These are phyloP conservation scores for Gortyna flavago DNA, from an alignment of 2,888 invertebrate genomes.

Conservation along the genomic window DNA sequence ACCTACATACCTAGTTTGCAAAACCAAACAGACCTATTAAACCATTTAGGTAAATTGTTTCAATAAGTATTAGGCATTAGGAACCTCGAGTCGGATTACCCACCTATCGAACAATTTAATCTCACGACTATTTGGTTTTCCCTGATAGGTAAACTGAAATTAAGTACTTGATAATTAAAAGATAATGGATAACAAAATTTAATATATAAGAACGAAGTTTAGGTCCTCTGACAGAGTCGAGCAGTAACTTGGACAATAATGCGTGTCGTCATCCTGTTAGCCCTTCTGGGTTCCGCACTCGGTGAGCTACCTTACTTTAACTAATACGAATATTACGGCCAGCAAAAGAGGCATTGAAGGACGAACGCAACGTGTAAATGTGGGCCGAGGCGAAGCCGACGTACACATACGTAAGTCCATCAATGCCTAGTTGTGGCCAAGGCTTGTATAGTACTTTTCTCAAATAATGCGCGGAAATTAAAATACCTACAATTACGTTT, in stretches of 20 bases:
- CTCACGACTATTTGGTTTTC: slow-evolving; percentile 14
- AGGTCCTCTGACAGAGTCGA: background rate
- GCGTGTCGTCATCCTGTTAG: slow-evolving; percentile 68
- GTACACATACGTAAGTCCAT: too few species aligned
- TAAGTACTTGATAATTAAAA: slow-evolving; percentile 45
- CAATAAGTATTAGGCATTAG: background rate
- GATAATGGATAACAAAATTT: slow-evolving; percentile 44
- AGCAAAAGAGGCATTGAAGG: too few species aligned
- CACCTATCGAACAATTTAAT: slow-evolving; percentile 7
- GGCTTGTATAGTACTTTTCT: too few species aligned
- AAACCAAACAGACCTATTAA: too few species aligned
- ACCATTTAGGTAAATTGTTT: background rate
- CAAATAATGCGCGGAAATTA: too few species aligned
- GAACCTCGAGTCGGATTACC: background rate
- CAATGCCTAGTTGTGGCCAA: too few species aligned
- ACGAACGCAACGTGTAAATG: too few species aligned
- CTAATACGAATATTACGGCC: background rate
- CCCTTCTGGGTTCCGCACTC: slow-evolving; percentile 70
- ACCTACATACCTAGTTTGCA: background rate
- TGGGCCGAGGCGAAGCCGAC: too few species aligned
- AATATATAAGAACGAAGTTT: slow-evolving; percentile 40
- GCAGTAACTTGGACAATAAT: slow-evolving; percentile 54
- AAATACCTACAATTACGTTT: too few species aligned
- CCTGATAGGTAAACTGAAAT: slow-evolving; percentile 22
- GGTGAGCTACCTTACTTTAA: slow-evolving; percentile 69